Evolutionary conservation across 2,113 vertebrate genomes (phyloP).

Genomic region (Orycteropus afer): DNA sequence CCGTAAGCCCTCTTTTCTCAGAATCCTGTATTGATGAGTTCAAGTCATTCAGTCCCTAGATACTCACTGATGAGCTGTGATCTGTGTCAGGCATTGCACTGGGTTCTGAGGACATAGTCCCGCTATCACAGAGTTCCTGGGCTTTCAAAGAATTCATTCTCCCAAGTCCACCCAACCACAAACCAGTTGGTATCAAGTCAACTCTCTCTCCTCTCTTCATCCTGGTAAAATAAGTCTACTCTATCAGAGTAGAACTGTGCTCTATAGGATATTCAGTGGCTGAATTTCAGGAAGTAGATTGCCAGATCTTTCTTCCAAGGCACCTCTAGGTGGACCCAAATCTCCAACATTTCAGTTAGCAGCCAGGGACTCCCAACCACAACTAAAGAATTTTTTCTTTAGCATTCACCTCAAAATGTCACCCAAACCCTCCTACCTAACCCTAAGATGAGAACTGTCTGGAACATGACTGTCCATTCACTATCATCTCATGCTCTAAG

Average conservation of each 20-base stretch:
- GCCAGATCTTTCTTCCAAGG: background rate
- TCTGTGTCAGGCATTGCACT: accelerated
- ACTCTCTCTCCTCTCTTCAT: no score
- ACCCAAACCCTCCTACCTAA: background rate
- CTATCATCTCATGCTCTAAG: accelerated
- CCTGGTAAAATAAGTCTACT: no score
- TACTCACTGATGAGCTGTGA: background rate
- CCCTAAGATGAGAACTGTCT: background rate
- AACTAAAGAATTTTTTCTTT: background rate
- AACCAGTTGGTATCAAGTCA: background rate
- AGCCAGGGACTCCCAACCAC: background rate
- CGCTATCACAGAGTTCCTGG: background rate
- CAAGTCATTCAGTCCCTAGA: accelerated
- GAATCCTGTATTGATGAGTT: background rate
- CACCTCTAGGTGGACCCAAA: background rate
- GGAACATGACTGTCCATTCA: background rate
- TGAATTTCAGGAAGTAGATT: background rate
- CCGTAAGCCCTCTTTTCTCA: background rate
- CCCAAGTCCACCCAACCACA: no score
- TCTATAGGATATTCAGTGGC: background rate
- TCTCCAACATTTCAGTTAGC: background rate
- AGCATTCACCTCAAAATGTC: background rate
- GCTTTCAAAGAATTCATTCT: background rate
- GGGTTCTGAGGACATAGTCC: background rate
- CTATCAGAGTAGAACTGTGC: background rate